Base-by-base conservation (phyloP, 2,888 invertebrate genomes). In the Rhopalosiphum nymphaeae region DNA sequence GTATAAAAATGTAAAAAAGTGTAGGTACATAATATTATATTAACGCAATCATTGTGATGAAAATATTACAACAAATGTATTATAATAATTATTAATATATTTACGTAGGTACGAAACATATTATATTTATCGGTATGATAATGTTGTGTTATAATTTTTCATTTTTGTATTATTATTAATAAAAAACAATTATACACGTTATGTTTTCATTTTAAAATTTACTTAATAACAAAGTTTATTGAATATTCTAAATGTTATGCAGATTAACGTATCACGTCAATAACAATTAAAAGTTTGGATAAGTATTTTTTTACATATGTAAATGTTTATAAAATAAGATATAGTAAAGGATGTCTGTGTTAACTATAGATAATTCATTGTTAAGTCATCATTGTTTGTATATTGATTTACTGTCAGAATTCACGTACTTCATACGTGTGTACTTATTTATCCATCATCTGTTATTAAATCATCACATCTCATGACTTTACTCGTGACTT, bases 381-480 rank as follows among this genome's bases (percentile, higher is more conserved):
- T 44, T 46, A 86, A 86, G 86, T 26, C 46, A 67, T n/a, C n/a
- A 46, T 86, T 86, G 44, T 85, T 46, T 46, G 29, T 29, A 29
- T 86, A 46, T 86, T 86, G 44, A 86, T 86, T 86, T 46, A 46
- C 46, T 86, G 44, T 29, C 26, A 86, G 86, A 86, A 86, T 86
- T 86, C 86, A 86, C 46, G 46, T 46, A 86, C 46, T 29, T 11
- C 29, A 46, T 26, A 86, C 86, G 13, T 29, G 29, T 61, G 5
- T n/a, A 44, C 46, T 46, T 0, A 29, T 67, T 67, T 67, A 86
- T 86, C 26, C 86, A 86, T 86, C 86, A 44, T 46, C 1, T 29
- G 46, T 46, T 46, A 86, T 86, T 86, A 46, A 86, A 86, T 86
- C 44, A 29, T 86, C 46, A 46, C 86, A 46, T 11, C 29, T 86